Evolutionary conservation across 2,888 invertebrate species (phyloP), one percentile per base, ranked within the genome.

Genomic region (Elegia similella): DNA sequence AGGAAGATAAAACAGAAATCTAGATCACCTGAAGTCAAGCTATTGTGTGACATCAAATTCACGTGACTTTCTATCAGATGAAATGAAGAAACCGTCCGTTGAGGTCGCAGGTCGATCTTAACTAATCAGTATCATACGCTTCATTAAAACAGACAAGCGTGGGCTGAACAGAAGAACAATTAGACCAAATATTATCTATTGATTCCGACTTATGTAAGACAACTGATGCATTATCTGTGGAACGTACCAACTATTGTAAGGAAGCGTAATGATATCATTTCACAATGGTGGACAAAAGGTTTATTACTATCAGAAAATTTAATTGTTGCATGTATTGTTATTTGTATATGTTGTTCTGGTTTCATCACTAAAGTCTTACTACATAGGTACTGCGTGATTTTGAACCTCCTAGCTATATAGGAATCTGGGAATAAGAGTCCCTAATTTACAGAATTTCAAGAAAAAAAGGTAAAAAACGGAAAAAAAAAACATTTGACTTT

Each of bases 131-230:
- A 48, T 34, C 46, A 55, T 15, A 29, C 34, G 38, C 38, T 43
- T 50, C 34, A 30, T 52, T 30, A 52, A 52, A 59, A 48, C 13
- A 50, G 53, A 57, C 17, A 54, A 54, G 30, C 55, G 63, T 63
- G 59, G 62, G 64, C 50, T 12, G 62, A 66, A 63, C 61, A 67
- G 55, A 61, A 58, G 42, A 52, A 46, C 62, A 65, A 68, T 68
- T 62, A 62, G 60, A 60, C 30, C 54, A 46, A 63, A 62, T 60
- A 59, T 64, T 62, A 59, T 62, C 52, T 57, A 52, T 63, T 55
- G 55, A 55, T 59, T 54, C 17, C 6, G 8, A 17, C 34, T 59
- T 59, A 58, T 54, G 57, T 43, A 59, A 61, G 58, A 50, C 56
- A 38, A 15, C 7, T 56, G 17, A 47, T 47, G 29, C 53, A 15